A percentile compares a stretch with the other conserved stretches of the same genome.
phyloP scores from a whole-genome alignment of 2,888 invertebrate genomes.

The Listrodromus nycthemerus region DNA sequence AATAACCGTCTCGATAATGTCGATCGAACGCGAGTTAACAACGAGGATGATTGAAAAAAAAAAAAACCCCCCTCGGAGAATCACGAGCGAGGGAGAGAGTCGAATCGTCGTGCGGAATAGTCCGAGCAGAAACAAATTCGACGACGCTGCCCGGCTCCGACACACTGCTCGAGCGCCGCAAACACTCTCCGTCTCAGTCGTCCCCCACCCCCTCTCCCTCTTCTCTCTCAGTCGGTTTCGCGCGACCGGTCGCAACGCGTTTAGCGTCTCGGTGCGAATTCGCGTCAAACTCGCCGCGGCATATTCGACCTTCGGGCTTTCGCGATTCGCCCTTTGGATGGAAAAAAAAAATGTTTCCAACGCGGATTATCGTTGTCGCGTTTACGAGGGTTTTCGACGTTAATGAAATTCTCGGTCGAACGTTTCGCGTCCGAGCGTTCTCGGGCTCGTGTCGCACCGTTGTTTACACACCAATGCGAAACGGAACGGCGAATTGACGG shows the following conservation, averaged over 20 bases:
- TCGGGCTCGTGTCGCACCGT: not conserved
- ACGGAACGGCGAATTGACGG: not conserved
- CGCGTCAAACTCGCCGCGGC: not conserved
- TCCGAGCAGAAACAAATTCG: conserved; percentile 3
- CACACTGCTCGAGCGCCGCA: conserved; percentile 31
- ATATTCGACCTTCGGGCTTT: not conserved
- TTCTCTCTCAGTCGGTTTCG: not conserved
- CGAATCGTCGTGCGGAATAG: not conserved
- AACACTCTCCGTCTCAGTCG: not conserved
- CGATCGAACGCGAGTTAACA: not conserved
- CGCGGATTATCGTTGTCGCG: not conserved
- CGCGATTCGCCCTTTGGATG: not conserved
- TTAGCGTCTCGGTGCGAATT: conserved; percentile 22
- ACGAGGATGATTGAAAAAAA: not conserved
- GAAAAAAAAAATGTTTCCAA: not conserved
- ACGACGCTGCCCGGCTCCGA: conserved; percentile 36
- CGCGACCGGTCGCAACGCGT: conserved; percentile 3
- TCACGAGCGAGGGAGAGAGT: not conserved
- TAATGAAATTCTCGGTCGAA: not conserved
- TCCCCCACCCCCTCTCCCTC: not conserved
- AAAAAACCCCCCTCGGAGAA: no score
- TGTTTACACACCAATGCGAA: not conserved
- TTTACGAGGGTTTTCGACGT: not conserved
- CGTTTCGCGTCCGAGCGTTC: not conserved
- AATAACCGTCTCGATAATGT: not conserved